Conservation (phyloP, 1,140 invertebrate species). For the Pinna nobilis region DNA sequence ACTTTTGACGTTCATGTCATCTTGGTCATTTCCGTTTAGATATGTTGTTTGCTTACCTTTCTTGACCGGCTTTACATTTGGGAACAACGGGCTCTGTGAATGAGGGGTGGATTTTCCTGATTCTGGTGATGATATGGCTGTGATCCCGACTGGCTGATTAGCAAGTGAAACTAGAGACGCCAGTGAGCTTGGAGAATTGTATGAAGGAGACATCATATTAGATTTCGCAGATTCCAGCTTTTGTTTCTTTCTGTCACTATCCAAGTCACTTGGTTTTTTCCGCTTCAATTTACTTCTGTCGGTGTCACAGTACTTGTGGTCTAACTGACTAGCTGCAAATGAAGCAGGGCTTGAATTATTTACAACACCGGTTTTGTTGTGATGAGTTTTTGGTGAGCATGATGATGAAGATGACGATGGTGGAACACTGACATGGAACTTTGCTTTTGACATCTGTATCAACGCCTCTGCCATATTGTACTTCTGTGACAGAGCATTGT, state of each 20-base stretch:
- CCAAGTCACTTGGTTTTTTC: neutral
- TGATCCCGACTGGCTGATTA: conserved; percentile 2
- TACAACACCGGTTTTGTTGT: neutral
- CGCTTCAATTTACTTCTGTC: conserved; percentile 3
- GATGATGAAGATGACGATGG: too few relatives aligned
- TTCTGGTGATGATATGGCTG: conserved; percentile 16
- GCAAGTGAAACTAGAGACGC: neutral
- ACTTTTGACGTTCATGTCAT: too few relatives aligned
- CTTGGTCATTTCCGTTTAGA: too few relatives aligned
- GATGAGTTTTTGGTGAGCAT: too few relatives aligned
- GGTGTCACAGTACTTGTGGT: neutral
- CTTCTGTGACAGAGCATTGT: conserved; percentile 18
- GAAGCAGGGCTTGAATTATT: too few relatives aligned
- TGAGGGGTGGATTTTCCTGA: conserved; percentile 21
- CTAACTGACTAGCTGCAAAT: too few relatives aligned
- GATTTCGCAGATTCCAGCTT: too few relatives aligned
- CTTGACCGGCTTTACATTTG: neutral
- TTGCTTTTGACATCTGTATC: conserved; percentile 42
- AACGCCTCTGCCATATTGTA: conserved; percentile 36
- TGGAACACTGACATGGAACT: conserved; percentile 19
- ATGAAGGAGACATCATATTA: too few relatives aligned
- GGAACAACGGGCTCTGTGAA: conserved; percentile 9
- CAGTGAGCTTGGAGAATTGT: neutral
- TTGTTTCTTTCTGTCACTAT: conserved; percentile 6
- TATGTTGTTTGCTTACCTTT: conserved; percentile 28